These are phyloP conservation scores for Alca torda DNA, from an alignment of 2,797 vertebrate genomes.

Conservation along the genomic window DNA sequence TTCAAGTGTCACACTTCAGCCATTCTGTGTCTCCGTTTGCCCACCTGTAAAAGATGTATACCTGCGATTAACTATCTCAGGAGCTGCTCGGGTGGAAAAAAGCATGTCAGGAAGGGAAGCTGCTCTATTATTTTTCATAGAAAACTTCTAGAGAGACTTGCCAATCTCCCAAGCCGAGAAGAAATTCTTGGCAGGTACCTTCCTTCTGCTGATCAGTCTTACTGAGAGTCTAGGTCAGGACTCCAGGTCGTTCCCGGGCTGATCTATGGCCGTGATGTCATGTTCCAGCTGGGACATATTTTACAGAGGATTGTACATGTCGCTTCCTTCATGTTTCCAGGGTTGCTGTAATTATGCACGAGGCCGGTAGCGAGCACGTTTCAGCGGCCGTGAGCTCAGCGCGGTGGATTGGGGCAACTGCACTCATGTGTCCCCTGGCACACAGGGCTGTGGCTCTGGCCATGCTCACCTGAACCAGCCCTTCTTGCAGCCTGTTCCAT, in stretches of 20 bases:
- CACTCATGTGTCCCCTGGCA: fast-evolving
- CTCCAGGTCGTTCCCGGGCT: background rate
- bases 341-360: background rate
- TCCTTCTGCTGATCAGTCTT: background rate
- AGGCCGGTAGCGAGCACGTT: background rate
- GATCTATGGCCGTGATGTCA: background rate
- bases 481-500: background rate
- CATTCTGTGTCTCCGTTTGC: background rate
- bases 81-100: background rate
- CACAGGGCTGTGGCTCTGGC: background rate
- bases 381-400: background rate
- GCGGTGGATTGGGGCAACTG: fast-evolving
- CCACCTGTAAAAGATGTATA: background rate
- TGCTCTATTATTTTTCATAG: fast-evolving
- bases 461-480: fast-evolving
- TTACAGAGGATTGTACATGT: background rate
- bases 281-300: background rate
- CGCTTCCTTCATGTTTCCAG: background rate
- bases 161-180: background rate
- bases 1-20: background rate
- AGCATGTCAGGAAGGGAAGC: background rate
- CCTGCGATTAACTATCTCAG: background rate
- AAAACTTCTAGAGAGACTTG: background rate
- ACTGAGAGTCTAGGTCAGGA: background rate
- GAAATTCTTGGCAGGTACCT: background rate